Percentiles rank a stretch among this genome's conserved stretches.
Conservation (phyloP, 1,140 invertebrate species). For the Drosophila ananassae region DNA sequence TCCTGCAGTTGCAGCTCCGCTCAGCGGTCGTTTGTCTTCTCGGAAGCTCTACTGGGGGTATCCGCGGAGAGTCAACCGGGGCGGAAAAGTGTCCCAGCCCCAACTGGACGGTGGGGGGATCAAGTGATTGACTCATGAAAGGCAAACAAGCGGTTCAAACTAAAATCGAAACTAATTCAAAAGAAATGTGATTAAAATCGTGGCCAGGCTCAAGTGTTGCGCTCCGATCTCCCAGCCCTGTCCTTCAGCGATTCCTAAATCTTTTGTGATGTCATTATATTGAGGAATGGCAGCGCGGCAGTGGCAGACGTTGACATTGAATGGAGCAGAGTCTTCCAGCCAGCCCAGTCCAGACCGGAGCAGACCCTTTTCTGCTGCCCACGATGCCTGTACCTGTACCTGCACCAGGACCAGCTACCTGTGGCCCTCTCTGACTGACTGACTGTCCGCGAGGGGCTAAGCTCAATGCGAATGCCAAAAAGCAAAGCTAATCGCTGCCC, state of each 20-base stretch:
- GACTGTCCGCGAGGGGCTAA: slow-evolving; percentile 53
- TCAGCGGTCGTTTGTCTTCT: slow-evolving; percentile 30
- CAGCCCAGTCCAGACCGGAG: slow-evolving; percentile 27
- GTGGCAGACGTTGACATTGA: slow-evolving; percentile 76
- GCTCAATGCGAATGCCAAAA: slow-evolving; percentile 71
- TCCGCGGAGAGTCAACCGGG: not conserved
- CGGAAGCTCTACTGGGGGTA: slow-evolving; percentile 55
- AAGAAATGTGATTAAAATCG: slow-evolving; percentile 82
- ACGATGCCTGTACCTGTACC: slow-evolving; percentile 9
- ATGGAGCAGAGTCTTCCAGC: slow-evolving; percentile 35
- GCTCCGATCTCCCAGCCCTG: not conserved
- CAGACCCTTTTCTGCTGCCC: slow-evolving; percentile 26
- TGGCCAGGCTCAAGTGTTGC: slow-evolving; percentile 33
- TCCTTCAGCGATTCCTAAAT: slow-evolving; percentile 51
- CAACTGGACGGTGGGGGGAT: not conserved
- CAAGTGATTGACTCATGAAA: slow-evolving; percentile 79
- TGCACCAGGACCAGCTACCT: slow-evolving; percentile 5
- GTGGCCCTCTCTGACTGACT: slow-evolving; percentile 66
- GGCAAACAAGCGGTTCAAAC: slow-evolving; percentile 48
- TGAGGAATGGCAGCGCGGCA: slow-evolving; percentile 73
- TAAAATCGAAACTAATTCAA: slow-evolving; percentile 80
- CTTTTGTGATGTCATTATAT: slow-evolving; percentile 83
- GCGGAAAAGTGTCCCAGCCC: not conserved
- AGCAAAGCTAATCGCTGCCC: slow-evolving; percentile 77
- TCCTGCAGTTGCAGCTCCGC: slow-evolving; percentile 13